Evolutionary conservation across 2,888 invertebrate species (phyloP), one percentile per base, ranked within the genome.

Genomic region (Tromatobia lineatoria): DNA sequence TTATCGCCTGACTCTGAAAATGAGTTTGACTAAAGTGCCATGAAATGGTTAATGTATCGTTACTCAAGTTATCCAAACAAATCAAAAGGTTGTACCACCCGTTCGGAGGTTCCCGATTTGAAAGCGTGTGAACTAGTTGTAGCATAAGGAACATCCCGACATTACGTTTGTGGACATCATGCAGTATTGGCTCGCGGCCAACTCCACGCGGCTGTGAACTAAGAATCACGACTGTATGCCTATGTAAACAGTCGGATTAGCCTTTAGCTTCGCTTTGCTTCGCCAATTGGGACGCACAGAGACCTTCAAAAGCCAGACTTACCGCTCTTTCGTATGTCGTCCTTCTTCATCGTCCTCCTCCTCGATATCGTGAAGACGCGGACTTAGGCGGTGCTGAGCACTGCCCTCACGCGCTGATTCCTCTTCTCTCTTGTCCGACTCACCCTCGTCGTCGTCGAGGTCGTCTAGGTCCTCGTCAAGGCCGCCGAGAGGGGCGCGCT

Each of bases 281-380:
- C 50, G 20, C n/a, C 64, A 64, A 64, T 38, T 11, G 61, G 20
- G 15, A 6, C 11, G 23, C 15, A n/a, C 29, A 75, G 38, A 38
- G 38, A 38, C 38, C 7, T 13, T 47, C 7, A 15, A 6, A 78
- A 64, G 13, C 73, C 18, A 8, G 38, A 87, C 90, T 89, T 77
- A 93, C 93, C 93, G 91, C 85, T 92, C 93, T 94, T 94, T 91
- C 89, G 94, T 91, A 83, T 91, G 90, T 34, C 91, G 92, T 85
- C 92, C 88, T 83, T 95, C 95, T 80, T 96, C 95, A 92, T 96
- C 96, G 94, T 97, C 97, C 93, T 97, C 97, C 93, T 97, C 97
- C 92, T 97, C 96, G 87, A 97, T 97, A 90, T 97, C 97, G 89
- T 97, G 97, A 87, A 97, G 94, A 82, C 97, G 96, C 73, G 97